These are phyloP conservation scores for Forbesichthys agassizii DNA, from an alignment of 2,113 vertebrate genomes.

Conservation along the genomic window DNA sequence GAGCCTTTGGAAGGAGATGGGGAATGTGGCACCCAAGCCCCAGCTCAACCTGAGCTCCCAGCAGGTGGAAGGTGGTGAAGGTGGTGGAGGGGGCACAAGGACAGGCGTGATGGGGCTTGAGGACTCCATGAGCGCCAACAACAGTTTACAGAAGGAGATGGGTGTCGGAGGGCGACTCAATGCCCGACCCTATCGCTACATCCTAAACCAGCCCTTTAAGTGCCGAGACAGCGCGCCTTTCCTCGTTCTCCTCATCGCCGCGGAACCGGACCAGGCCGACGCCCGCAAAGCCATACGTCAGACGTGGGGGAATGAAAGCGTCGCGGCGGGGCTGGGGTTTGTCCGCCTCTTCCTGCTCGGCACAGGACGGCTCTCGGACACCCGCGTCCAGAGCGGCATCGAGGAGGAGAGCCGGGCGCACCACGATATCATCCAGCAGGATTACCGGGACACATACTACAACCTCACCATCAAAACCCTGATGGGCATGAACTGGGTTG, in stretches of 20 bases:
- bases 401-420: conserved; percentile 86
- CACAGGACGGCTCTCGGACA: conserved; percentile 71
- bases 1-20: conserved; percentile 83
- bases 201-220: conserved; percentile 91
- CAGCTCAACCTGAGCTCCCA: conserved; percentile 83
- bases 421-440: conserved; percentile 93
- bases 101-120: conserved; percentile 82
- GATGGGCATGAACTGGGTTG: conserved; percentile 99
- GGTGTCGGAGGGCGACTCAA: conserved; percentile 80
- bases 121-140: conserved; percentile 88
- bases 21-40: conserved; percentile 81
- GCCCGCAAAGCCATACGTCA: conserved; percentile 92
- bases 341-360: conserved; percentile 90
- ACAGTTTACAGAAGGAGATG: conserved; percentile 89
- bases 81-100: conserved; percentile 66
- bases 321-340: conserved; percentile 82
- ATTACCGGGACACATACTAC: conserved; percentile 94
- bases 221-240: conserved; percentile 87
- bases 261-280: conserved; percentile 86
- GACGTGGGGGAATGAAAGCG: conserved; percentile 93
- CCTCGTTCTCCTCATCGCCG: conserved; percentile 89
- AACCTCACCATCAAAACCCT: conserved; percentile 99
- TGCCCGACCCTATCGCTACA: conserved; percentile 87
- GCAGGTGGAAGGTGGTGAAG: conserved; percentile 79
- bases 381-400: conserved; percentile 81